Conservation (phyloP, 2,797 vertebrate genomes). For the Danio albolineatus region DNA sequence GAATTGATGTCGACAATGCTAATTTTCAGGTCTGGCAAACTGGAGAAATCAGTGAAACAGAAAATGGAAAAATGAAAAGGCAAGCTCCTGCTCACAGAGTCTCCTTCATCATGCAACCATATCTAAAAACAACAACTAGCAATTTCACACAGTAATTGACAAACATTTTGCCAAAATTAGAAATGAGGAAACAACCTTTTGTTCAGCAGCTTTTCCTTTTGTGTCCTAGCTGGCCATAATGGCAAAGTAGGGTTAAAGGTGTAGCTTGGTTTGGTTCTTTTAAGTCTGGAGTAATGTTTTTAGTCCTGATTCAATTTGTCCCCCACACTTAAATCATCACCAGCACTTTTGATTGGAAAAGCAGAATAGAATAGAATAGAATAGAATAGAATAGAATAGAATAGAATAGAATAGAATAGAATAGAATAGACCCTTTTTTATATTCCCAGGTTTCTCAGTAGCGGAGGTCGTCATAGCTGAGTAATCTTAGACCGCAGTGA, state of each 20-base stretch:
- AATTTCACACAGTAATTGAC: constrained; percentile 37
- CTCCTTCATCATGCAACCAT: neutral
- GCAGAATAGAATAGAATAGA: too few species aligned
- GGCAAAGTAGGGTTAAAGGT: constrained; percentile 16
- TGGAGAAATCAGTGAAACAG: constrained; percentile 57
- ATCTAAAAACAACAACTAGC: constrained; percentile 23
- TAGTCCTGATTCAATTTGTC: too few species aligned
- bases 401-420: too few species aligned
- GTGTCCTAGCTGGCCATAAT: constrained; percentile 18
- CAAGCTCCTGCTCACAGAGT: constrained; percentile 41
- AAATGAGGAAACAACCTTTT: constrained; percentile 16
- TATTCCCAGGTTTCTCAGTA: too few species aligned
- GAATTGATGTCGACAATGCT: constrained; percentile 67
- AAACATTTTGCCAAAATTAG: constrained; percentile 26
- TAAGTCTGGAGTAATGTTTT: too few species aligned
- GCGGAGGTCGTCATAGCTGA: too few species aligned
- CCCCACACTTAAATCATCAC: too few species aligned
- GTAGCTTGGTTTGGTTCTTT: too few species aligned
- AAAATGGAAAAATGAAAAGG: constrained; percentile 61
- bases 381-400: too few species aligned
- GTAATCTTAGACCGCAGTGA: too few species aligned
- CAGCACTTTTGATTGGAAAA: too few species aligned
- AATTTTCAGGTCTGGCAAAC: constrained; percentile 60
- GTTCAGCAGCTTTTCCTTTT: constrained; percentile 6
- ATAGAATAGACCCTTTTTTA: too few species aligned